A percentile compares a stretch with the other conserved stretches of the same genome.
These are phyloP conservation scores for Linepithema humile DNA, from an alignment of 1,140 invertebrate species.

Conservation along the genomic window DNA sequence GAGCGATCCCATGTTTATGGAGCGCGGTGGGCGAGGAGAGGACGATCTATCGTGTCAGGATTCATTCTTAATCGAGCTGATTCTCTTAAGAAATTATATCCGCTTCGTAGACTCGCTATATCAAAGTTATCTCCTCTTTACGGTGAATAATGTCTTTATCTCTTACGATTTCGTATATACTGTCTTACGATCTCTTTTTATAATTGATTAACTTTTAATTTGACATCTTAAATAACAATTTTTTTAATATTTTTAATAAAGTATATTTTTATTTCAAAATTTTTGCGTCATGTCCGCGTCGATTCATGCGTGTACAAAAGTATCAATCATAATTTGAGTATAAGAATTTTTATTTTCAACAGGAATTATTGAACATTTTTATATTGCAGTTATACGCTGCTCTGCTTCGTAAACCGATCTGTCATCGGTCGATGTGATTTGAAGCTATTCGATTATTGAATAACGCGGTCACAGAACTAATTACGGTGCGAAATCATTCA, in stretches of 20 bases:
- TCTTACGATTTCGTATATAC: background rate
- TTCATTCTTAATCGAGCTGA: constrained; percentile 48
- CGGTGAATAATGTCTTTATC: background rate
- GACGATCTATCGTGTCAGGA: constrained; percentile 1
- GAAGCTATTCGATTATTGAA: constrained; percentile 46
- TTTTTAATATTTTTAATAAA: too few species aligned
- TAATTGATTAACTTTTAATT: too few species aligned
- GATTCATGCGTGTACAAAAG: too few species aligned
- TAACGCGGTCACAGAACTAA: constrained; percentile 43
- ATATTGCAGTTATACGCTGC: background rate
- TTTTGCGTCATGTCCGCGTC: too few species aligned
- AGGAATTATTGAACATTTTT: too few species aligned
- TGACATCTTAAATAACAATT: too few species aligned
- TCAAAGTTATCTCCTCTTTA: background rate
- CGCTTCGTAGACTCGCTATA: background rate
- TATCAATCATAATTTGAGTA: too few species aligned
- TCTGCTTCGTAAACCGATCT: background rate
- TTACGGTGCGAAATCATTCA: constrained; percentile 43
- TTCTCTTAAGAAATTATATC: constrained; percentile 49
- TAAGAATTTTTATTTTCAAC: too few species aligned
- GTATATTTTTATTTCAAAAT: too few species aligned
- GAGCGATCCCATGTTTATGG: constrained; percentile 52
- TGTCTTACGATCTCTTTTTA: background rate
- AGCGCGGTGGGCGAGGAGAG: background rate
- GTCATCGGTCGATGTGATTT: constrained; percentile 42